phyloP scores from a whole-genome alignment of 1,140 invertebrate genomes.

The Drosophila triauraria region DNA sequence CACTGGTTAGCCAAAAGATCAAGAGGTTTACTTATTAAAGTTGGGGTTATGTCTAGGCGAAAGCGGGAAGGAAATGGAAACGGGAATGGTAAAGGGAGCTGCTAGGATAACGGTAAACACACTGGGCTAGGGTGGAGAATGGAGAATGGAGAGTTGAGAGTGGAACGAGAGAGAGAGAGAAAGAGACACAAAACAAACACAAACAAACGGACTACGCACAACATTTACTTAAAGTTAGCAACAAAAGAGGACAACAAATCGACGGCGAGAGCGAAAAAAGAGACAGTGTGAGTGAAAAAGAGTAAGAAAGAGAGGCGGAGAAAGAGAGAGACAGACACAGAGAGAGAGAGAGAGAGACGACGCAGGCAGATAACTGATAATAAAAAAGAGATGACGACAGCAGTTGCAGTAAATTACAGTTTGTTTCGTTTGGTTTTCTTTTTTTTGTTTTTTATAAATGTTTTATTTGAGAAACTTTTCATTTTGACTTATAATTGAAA shows the following conservation, averaged over 20 bases:
- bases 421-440: conserved; percentile 57
- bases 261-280: conserved; percentile 16
- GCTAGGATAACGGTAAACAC: conserved; percentile 12
- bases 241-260: conserved; percentile 34
- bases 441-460: conserved; percentile 31
- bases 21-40: conserved; percentile 15
- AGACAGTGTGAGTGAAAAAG: conserved; percentile 36
- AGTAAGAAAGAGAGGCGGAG: conserved; percentile 4
- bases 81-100: background rate
- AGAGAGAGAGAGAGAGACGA: conserved; percentile 24
- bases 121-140: background rate
- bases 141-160: conserved; percentile 3
- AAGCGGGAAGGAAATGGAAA: conserved; percentile 6
- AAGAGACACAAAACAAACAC: conserved; percentile 30
- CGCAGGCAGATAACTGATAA: conserved; percentile 37
- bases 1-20: conserved; percentile 27
- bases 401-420: conserved; percentile 56
- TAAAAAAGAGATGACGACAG: conserved; percentile 40
- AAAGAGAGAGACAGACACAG: conserved; percentile 19
- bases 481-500: conserved; percentile 65
- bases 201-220: conserved; percentile 36
- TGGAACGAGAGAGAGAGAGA: conserved; percentile 5
- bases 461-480: conserved; percentile 55
- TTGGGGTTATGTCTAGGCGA: conserved; percentile 33
- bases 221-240: conserved; percentile 35